A percentile compares a stretch with the other conserved stretches of the same genome.
Evolutionary conservation across 2,888 invertebrate species (phyloP).

Genomic region (Cataglyphis cursor): DNA sequence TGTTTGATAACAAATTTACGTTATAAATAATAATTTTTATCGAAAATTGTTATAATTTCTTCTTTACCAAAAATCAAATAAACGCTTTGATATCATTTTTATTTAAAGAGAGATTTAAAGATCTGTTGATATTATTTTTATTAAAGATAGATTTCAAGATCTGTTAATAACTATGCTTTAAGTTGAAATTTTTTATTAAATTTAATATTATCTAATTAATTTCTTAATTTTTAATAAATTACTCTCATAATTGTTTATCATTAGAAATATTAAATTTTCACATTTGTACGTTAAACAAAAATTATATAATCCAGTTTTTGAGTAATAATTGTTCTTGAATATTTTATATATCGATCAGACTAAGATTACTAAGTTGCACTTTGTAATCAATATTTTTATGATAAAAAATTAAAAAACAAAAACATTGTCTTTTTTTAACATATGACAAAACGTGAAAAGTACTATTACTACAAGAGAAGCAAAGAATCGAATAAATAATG

Average conservation of each 20-base stretch:
- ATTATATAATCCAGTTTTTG: neutral
- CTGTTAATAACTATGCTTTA: neutral
- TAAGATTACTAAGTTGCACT: neutral
- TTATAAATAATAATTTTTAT: neutral
- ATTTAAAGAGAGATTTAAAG: neutral
- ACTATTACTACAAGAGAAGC: constrained; percentile 13
- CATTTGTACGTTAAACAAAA: neutral
- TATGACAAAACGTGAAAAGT: constrained; percentile 15
- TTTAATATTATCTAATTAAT: neutral
- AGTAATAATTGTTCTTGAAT: neutral
- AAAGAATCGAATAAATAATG: constrained; percentile 46
- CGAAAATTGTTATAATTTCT: constrained; percentile 9
- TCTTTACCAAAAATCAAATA: neutral
- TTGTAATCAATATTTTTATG: neutral
- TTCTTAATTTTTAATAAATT: neutral
- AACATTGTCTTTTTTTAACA: neutral
- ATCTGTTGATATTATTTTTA: neutral
- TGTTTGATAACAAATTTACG: neutral
- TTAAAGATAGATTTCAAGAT: neutral
- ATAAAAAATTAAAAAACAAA: constrained; percentile 5
- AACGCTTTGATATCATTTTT: neutral
- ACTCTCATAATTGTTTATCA: neutral
- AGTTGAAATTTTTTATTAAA: neutral
- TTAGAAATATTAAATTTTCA: constrained; percentile 9
- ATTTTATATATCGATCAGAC: neutral